Evolutionary conservation across 2,888 invertebrate species (phyloP).

Genomic region (Dryomyza anilis): DNA sequence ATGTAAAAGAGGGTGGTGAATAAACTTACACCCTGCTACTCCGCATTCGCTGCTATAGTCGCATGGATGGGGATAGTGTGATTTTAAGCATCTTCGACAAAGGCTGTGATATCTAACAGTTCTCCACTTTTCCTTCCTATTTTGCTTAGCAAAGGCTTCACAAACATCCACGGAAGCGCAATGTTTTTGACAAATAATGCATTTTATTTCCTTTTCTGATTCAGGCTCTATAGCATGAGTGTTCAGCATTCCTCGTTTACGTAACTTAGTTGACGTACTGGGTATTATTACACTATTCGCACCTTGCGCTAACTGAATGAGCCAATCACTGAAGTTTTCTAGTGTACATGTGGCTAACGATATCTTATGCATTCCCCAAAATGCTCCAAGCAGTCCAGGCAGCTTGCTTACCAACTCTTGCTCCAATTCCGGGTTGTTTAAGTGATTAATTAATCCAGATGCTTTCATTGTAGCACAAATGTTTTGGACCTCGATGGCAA

Average conservation of each 20-base stretch:
- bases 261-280: not conserved
- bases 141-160: constrained; percentile 10
- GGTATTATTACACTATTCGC: constrained; percentile 26
- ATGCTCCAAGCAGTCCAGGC: constrained; percentile 14
- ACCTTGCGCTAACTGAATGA: constrained; percentile 27
- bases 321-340: constrained; percentile 18
- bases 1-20: constrained; percentile 25
- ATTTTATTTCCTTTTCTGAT: not conserved
- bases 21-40: constrained; percentile 10
- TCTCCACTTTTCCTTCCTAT: constrained; percentile 19
- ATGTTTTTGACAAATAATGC: constrained; percentile 17
- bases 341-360: constrained; percentile 2
- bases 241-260: constrained; percentile 26
- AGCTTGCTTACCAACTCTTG: constrained; percentile 25
- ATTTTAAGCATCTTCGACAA: constrained; percentile 26
- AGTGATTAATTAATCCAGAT: constrained; percentile 21
- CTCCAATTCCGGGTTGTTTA: constrained; percentile 31
- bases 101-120: constrained; percentile 15
- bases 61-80: constrained; percentile 21
- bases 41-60: constrained; percentile 13
- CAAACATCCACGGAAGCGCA: constrained; percentile 19
- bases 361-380: constrained; percentile 21
- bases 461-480: constrained; percentile 32
- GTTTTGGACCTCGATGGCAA: constrained; percentile 32
- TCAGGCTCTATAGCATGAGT: constrained; percentile 9